Evolutionary conservation across 2,888 invertebrate genomes (phyloP).

Genomic region (Ormyrus rosae): DNA sequence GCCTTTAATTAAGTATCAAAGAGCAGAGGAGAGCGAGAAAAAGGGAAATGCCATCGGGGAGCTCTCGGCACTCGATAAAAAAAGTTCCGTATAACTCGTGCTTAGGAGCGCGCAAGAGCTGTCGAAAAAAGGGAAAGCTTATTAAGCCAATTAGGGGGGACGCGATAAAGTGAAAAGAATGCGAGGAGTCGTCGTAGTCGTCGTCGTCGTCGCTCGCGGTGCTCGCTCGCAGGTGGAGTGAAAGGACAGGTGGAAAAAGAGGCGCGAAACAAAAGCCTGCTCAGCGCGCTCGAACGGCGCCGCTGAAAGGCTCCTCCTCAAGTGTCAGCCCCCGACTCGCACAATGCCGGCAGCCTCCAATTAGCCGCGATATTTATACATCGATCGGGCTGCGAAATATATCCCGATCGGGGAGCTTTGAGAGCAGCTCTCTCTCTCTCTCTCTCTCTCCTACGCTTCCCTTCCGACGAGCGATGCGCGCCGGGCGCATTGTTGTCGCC

Average conservation of each 20-base stretch:
- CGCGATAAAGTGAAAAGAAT: conserved; percentile 57
- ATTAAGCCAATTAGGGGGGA: conserved; percentile 60
- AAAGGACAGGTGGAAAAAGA: conserved; percentile 63
- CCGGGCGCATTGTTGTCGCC: conserved; percentile 8
- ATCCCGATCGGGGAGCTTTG: neutral
- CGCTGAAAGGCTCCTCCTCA: conserved; percentile 63
- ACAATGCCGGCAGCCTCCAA: conserved; percentile 71
- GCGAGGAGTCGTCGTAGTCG: neutral
- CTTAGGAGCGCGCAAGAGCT: conserved; percentile 35
- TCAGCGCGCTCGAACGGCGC: conserved; percentile 64
- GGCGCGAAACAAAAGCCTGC: conserved; percentile 59
- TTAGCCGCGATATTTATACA: conserved; percentile 73
- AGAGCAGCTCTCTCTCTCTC: too few species aligned
- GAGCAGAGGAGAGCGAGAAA: neutral
- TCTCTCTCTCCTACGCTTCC: too few species aligned
- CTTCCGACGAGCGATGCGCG: too few species aligned
- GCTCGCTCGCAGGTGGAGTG: conserved; percentile 53
- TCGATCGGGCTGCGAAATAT: conserved; percentile 30
- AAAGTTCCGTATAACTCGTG: conserved; percentile 9
- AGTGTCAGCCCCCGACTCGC: conserved; percentile 60
- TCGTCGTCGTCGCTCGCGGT: neutral
- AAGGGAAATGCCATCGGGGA: conserved; percentile 10
- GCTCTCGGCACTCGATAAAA: conserved; percentile 16
- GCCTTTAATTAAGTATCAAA: conserved; percentile 31
- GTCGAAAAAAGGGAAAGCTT: conserved; percentile 54